Evolutionary conservation across 2,797 vertebrate genomes (phyloP).

Genomic region (Lepilemur ruficaudatus): DNA sequence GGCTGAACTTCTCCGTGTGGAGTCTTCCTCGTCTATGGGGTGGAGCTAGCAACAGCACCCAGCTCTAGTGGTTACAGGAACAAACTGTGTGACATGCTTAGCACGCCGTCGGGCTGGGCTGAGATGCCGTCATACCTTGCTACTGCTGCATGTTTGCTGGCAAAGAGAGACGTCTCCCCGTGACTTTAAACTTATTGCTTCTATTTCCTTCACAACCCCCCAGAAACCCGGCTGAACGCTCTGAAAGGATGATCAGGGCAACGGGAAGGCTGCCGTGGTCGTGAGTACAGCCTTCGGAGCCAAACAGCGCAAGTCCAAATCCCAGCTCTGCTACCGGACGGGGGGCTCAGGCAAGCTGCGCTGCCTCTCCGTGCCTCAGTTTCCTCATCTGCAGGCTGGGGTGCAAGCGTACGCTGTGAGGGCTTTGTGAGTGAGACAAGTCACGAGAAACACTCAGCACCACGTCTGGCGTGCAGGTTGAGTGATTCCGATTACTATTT

Average conservation of each 20-base stretch:
- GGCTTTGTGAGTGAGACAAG: rapidly evolving
- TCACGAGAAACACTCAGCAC: rapidly evolving
- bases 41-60: rapidly evolving
- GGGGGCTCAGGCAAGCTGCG: neutral
- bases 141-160: rapidly evolving
- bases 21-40: neutral
- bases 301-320: neutral
- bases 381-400: neutral
- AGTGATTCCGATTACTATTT: neutral
- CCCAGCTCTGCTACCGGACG: neutral
- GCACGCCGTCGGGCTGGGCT: rapidly evolving
- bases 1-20: neutral
- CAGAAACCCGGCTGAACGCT: neutral
- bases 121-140: rapidly evolving
- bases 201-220: rapidly evolving
- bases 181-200: rapidly evolving
- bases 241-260: rapidly evolving
- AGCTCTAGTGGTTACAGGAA: rapidly evolving
- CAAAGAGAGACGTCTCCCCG: neutral
- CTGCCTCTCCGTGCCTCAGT: neutral
- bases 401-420: rapidly evolving
- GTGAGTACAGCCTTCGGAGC: neutral
- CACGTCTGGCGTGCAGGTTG: rapidly evolving
- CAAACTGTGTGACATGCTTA: rapidly evolving
- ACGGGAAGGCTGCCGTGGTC: rapidly evolving